These are phyloP conservation scores for Mesocentrotus franciscanus DNA, from an alignment of 53 echinoderm and acorn worm species.

Conservation along the genomic window DNA sequence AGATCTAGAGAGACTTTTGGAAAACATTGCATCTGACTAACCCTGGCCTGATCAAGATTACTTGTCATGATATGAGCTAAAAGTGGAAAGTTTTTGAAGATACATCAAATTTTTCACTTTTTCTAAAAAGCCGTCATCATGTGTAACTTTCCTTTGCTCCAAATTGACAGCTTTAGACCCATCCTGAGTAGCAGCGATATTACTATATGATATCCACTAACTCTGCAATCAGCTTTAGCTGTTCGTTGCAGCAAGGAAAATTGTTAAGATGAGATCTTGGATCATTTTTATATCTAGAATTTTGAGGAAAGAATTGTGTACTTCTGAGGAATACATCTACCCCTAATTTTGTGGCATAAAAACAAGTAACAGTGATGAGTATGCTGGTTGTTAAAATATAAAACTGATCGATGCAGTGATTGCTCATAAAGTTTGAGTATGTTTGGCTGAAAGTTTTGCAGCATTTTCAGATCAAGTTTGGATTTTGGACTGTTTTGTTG, in stretches of 20 bases:
- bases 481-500: neutral
- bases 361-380: neutral
- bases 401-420: neutral
- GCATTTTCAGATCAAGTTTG: neutral
- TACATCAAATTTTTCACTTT: neutral
- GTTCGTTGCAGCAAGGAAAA: neutral
- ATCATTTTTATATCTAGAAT: neutral
- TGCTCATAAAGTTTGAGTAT: neutral
- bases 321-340: neutral
- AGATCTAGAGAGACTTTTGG: neutral
- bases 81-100: neutral
- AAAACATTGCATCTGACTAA: conserved; percentile 40
- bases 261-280: neutral
- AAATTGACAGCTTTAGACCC: neutral
- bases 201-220: neutral
- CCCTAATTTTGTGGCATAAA: neutral
- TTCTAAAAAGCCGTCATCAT: neutral
- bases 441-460: neutral
- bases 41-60: neutral
- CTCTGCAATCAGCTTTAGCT: neutral
- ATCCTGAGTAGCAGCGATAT: neutral
- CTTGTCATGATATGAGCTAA: conserved; percentile 32
- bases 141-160: neutral
- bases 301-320: neutral
- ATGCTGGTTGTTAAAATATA: neutral